phyloP scores from a whole-genome alignment of 2,113 vertebrate genomes.

The Anguilla rostrata region DNA sequence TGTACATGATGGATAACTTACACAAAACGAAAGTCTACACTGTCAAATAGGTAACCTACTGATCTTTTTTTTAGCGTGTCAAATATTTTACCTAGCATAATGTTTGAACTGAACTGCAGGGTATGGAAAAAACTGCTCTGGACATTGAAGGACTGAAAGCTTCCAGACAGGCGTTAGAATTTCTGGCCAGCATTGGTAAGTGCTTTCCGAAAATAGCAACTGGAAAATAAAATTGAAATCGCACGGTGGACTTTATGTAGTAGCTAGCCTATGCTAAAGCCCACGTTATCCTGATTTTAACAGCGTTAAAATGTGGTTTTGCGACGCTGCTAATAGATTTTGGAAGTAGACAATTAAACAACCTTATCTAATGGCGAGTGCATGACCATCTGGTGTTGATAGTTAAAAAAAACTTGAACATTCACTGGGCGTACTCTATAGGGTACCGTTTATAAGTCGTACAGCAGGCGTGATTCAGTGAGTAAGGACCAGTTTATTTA shows the following conservation, averaged over 20 bases:
- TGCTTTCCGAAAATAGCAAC: slow-evolving; percentile 5
- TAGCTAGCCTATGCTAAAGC: too few relatives aligned
- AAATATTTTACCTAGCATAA: not conserved
- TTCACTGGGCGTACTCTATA: not conserved
- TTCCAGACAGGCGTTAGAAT: slow-evolving; percentile 59
- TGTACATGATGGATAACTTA: not conserved
- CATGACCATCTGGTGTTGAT: slow-evolving; percentile 33
- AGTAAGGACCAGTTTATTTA: not conserved
- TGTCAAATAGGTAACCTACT: not conserved
- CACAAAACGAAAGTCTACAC: not conserved
- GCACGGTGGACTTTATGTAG: too few relatives aligned
- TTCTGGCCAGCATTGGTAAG: slow-evolving; percentile 67
- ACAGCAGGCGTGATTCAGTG: not conserved
- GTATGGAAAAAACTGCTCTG: slow-evolving; percentile 13
- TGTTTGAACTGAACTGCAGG: not conserved
- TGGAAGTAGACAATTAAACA: not conserved
- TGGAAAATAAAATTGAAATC: not conserved
- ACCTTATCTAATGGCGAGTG: not conserved
- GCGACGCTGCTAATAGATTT: not conserved
- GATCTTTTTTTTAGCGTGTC: not conserved
- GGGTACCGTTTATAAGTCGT: not conserved
- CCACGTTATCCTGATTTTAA: not conserved
- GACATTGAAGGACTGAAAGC: slow-evolving; percentile 37
- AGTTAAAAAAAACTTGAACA: not conserved
- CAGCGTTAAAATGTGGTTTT: not conserved